Evolutionary conservation across 2,888 invertebrate species (phyloP).

Genomic region (Kuschelorhynchus macadamiae): DNA sequence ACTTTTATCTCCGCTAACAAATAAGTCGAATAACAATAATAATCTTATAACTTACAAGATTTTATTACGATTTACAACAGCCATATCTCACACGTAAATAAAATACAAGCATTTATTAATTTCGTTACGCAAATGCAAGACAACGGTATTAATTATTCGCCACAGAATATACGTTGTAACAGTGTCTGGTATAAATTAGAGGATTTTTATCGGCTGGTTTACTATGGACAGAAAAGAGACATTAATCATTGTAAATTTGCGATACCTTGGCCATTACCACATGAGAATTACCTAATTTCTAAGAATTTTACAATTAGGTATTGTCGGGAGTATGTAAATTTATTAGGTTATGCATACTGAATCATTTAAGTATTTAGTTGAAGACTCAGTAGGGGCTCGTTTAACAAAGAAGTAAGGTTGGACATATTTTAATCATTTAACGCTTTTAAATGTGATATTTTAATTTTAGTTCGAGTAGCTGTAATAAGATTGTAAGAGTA

Average conservation of each 20-base stretch:
- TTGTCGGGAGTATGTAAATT: neutral
- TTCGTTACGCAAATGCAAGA: slow-evolving; percentile 41
- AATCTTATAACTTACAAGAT: slow-evolving; percentile 34
- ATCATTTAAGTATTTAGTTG: neutral
- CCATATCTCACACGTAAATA: slow-evolving; percentile 36
- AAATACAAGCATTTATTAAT: slow-evolving; percentile 37
- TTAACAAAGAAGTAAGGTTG: no score
- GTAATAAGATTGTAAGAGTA: no score
- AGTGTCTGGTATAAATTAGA: slow-evolving; percentile 38
- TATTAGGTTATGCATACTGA: neutral
- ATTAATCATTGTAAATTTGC: slow-evolving; percentile 43
- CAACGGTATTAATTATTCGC: slow-evolving; percentile 36
- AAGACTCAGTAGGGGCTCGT: neutral
- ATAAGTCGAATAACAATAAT: slow-evolving; percentile 25
- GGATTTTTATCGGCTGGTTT: slow-evolving; percentile 26
- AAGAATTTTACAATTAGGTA: slow-evolving; percentile 20
- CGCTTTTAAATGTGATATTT: no score
- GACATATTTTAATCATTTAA: no score
- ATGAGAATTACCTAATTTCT: slow-evolving; percentile 37
- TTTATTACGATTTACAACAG: slow-evolving; percentile 35
- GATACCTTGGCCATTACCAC: slow-evolving; percentile 36
- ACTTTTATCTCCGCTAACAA: slow-evolving; percentile 21
- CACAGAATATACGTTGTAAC: slow-evolving; percentile 27
- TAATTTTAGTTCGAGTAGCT: no score
- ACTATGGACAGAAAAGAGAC: slow-evolving; percentile 25